Conservation (phyloP, 2,113 vertebrate species). For the Python bivittatus region DNA sequence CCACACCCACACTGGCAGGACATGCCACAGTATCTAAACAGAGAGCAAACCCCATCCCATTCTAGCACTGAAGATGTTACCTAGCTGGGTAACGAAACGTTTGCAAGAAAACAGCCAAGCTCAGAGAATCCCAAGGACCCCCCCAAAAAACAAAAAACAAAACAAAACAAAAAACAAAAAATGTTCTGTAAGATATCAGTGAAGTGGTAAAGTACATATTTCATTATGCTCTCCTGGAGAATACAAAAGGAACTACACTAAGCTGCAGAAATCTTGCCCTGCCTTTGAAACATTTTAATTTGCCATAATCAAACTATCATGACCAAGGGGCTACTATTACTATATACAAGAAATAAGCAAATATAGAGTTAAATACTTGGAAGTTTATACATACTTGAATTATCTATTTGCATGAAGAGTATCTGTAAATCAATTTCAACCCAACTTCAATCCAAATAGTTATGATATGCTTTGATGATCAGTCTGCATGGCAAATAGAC, state of each 20-base stretch:
- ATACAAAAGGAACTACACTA: conserved; percentile 56
- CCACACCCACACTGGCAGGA: no score
- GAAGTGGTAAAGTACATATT: conserved; percentile 45
- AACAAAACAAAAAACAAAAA: conserved; percentile 48
- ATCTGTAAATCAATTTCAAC: not conserved
- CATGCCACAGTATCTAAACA: no score
- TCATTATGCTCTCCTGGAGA: conserved; percentile 56
- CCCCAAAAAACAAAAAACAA: no score
- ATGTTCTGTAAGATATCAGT: conserved; percentile 45
- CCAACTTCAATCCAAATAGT: not conserved
- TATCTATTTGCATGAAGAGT: conserved; percentile 17
- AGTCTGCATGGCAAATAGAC: not conserved
- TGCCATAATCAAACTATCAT: conserved; percentile 67
- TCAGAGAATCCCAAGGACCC: no score
- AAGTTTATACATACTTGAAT: not conserved
- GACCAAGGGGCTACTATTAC: conserved; percentile 27
- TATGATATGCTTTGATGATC: not conserved
- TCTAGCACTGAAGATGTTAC: no score
- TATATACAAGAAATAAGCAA: conserved; percentile 19
- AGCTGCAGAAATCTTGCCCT: conserved; percentile 59
- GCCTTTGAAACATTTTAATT: conserved; percentile 64
- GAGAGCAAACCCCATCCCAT: no score
- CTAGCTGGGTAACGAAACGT: no score
- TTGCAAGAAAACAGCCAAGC: no score
- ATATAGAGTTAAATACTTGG: not conserved